Evolutionary conservation across 2,888 invertebrate species (phyloP), one percentile per base, ranked within the genome.

Genomic region (Seira musarum): DNA sequence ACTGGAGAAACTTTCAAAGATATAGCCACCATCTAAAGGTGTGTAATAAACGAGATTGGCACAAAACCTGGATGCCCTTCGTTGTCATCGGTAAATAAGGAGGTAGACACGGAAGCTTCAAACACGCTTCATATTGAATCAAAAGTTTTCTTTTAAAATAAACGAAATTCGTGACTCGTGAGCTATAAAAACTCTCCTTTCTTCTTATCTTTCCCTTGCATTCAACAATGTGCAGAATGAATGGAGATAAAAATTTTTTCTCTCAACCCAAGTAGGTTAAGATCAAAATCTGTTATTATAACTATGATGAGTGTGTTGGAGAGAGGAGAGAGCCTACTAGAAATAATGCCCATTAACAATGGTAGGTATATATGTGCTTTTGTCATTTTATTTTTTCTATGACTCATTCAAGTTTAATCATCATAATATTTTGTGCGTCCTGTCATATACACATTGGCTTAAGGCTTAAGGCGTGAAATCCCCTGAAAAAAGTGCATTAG

Each of bases 391-490:
- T 5, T n/a, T n/a, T n/a, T n/a, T n/a, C n/a, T n/a, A 15, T 60
- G 69, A 70, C 69, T 70, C 60, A 70, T 70, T 70, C 69, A 60
- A 60, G 35, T 30, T 70, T 70, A 70, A 70, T 70, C 69, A 60
- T 70, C 69, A 60, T 60, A 70, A n/a, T n/a, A n/a, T 70, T 70
- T 60, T 19, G 69, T 19, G 35, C 30, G 35, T 25, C 13, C 60
- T 60, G 69, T 60, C 69, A 70, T 70, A 35, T 21, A 24, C 69
- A 70, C 69, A n/a, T 30, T 35, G 49, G n/a, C 22, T 3, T 64
- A 25, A 6, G 10, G 6, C n/a, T 64, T 64, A n/a, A n/a, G n/a
- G n/a, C n/a, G n/a, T n/a, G n/a, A n/a, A n/a, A n/a, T n/a, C n/a
- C 6, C 15, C 30, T 60, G 30, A 35, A 70, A 21, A 19, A 13